Evolutionary conservation across 2,888 invertebrate species (phyloP).

Genomic region (Lysandra coridon): DNA sequence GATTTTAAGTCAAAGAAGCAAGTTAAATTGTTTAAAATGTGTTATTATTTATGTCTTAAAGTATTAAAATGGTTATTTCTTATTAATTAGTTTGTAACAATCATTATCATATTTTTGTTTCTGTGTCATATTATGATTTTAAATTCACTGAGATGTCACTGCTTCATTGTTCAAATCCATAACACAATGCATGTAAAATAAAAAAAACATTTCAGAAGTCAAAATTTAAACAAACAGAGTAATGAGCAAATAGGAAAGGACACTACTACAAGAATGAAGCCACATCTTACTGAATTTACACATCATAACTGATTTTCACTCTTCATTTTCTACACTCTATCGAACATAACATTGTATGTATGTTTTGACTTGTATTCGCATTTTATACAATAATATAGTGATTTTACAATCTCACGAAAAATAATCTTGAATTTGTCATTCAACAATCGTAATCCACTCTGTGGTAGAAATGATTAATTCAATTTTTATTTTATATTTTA

Average conservation of each 20-base stretch:
- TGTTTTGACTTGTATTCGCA: constrained; percentile 38
- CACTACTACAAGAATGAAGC: constrained; percentile 28
- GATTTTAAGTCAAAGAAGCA: constrained; percentile 80
- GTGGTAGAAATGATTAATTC: constrained; percentile 22
- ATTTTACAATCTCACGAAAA: constrained; percentile 17
- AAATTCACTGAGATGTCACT: constrained; percentile 64
- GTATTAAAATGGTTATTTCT: constrained; percentile 81
- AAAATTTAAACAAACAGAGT: not conserved
- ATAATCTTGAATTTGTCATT: constrained; percentile 28
- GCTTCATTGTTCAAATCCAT: constrained; percentile 9
- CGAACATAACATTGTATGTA: constrained; percentile 49
- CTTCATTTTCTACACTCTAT: constrained; percentile 77
- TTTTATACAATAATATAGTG: not conserved
- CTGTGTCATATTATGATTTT: constrained; percentile 53
- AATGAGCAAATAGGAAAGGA: not conserved
- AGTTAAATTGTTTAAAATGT: constrained; percentile 81
- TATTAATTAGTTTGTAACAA: constrained; percentile 80
- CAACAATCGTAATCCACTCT: not conserved
- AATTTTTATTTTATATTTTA: constrained; percentile 16
- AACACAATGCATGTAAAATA: constrained; percentile 27
- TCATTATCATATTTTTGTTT: constrained; percentile 69
- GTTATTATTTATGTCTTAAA: constrained; percentile 81
- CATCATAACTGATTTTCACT: constrained; percentile 51
- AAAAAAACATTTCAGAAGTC: not conserved
- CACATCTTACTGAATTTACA: constrained; percentile 73